These are phyloP conservation scores for Sialis fuliginosa DNA, from an alignment of 2,888 invertebrate species.

Conservation along the genomic window DNA sequence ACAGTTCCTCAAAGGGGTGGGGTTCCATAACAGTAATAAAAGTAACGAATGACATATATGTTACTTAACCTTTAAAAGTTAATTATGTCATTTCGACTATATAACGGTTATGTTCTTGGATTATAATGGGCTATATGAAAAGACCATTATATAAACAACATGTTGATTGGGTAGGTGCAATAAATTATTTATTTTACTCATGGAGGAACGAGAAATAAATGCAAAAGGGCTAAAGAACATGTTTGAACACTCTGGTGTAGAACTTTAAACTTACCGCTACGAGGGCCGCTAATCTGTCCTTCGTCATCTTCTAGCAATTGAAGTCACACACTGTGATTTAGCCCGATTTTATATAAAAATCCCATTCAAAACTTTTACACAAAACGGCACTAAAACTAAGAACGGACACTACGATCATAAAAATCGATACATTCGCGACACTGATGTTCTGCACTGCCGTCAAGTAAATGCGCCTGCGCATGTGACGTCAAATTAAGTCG, in stretches of 20 bases:
- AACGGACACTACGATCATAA: slow-evolving; percentile 56
- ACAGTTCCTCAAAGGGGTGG: slow-evolving; percentile 16
- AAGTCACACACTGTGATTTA: slow-evolving; percentile 47
- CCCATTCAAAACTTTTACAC: slow-evolving; percentile 64
- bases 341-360: slow-evolving; percentile 50
- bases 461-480: slow-evolving; percentile 29
- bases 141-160: neutral
- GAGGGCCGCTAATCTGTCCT: slow-evolving; percentile 93
- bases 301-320: slow-evolving; percentile 61
- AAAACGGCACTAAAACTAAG: slow-evolving; percentile 54
- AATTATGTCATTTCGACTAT: neutral
- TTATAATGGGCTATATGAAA: neutral
- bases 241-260: slow-evolving; percentile 8
- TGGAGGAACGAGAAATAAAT: neutral
- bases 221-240: slow-evolving; percentile 6
- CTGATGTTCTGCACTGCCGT: slow-evolving; percentile 44
- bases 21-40: slow-evolving; percentile 14
- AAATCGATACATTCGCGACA: slow-evolving; percentile 64
- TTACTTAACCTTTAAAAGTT: slow-evolving; percentile 6
- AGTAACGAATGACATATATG: slow-evolving; percentile 5
- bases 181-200: neutral
- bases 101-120: neutral
- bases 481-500: slow-evolving; percentile 20
- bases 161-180: neutral
- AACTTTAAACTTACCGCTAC: slow-evolving; percentile 57